phyloP scores from a whole-genome alignment of 2,888 invertebrate species.

The Nudaria mundana region DNA sequence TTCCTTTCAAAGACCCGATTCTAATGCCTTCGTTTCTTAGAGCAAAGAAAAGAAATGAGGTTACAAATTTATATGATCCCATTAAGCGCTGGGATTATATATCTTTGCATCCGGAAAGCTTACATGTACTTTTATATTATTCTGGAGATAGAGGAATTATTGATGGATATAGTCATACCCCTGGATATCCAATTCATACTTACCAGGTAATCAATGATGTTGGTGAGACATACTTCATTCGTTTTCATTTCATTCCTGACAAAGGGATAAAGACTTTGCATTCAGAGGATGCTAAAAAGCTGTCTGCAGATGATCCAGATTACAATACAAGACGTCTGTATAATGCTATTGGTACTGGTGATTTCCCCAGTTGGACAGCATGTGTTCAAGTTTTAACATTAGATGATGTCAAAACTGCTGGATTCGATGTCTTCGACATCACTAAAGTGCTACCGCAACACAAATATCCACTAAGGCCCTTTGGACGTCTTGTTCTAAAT shows the following conservation, averaged over 20 bases:
- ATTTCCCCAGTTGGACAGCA: conserved; percentile 88
- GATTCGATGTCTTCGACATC: conserved; percentile 78
- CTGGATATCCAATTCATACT: conserved; percentile 94
- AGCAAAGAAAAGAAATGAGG: background rate
- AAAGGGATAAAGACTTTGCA: conserved; percentile 90
- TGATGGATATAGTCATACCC: conserved; percentile 93
- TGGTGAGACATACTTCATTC: conserved; percentile 86
- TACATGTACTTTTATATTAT: background rate
- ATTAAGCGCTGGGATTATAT: background rate
- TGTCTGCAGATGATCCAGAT: conserved; percentile 90
- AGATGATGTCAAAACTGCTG: conserved; percentile 87
- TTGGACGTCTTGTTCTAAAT: conserved; percentile 91
- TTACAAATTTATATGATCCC: conserved; percentile 83
- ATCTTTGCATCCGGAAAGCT: background rate
- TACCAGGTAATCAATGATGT: conserved; percentile 90
- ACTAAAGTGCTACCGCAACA: conserved; percentile 75
- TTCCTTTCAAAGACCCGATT: background rate
- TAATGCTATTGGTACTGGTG: conserved; percentile 88
- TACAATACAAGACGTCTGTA: conserved; percentile 92
- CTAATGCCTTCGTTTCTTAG: background rate
- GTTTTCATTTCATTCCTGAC: conserved; percentile 94
- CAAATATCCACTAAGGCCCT: conserved; percentile 83
- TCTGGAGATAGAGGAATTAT: conserved; percentile 80
- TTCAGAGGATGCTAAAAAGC: conserved; percentile 82
- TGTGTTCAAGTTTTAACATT: conserved; percentile 91